A percentile compares a stretch with the other conserved stretches of the same genome.
phyloP scores from a whole-genome alignment of 53 echinoderm and acorn worm genomes.

The Pentamera pediparva region DNA sequence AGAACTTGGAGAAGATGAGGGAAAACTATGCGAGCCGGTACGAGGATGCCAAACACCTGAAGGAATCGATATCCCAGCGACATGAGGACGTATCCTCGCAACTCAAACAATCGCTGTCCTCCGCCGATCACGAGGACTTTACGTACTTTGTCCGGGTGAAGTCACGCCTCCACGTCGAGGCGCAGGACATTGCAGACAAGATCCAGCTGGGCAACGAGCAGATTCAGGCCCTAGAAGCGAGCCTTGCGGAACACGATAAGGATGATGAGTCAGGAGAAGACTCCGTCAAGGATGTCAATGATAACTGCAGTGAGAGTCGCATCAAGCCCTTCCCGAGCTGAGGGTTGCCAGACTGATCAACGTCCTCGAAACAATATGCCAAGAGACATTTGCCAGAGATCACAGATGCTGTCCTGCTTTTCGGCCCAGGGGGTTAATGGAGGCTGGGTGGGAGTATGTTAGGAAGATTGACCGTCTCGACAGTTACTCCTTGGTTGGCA shows the following conservation, averaged over 20 bases:
- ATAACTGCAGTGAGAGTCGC: slow-evolving; percentile 11
- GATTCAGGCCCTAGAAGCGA: slow-evolving; percentile 71
- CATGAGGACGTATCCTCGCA: slow-evolving; percentile 58
- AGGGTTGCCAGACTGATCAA: slow-evolving; percentile 2
- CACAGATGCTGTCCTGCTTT: too few relatives aligned
- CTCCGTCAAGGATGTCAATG: background rate
- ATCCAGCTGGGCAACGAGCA: slow-evolving; percentile 82
- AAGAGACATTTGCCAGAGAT: too few relatives aligned
- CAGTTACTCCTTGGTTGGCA: too few relatives aligned
- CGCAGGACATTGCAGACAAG: slow-evolving; percentile 78
- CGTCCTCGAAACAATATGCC: too few relatives aligned
- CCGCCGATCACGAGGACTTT: slow-evolving; percentile 78
- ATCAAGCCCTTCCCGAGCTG: background rate
- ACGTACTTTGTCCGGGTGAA: slow-evolving; percentile 56
- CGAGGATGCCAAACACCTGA: slow-evolving; percentile 85
- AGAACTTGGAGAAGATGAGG: slow-evolving; percentile 70
- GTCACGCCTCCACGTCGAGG: slow-evolving; percentile 61
- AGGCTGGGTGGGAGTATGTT: too few relatives aligned
- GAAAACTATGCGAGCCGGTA: slow-evolving; percentile 55
- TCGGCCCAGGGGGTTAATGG: too few relatives aligned
- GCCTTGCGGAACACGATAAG: slow-evolving; percentile 43
- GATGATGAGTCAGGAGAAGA: background rate
- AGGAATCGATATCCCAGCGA: slow-evolving; percentile 67
- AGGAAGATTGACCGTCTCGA: too few relatives aligned
- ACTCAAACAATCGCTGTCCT: slow-evolving; percentile 55